phyloP scores from a whole-genome alignment of 2,113 vertebrate genomes.

The Cyanoderma ruficeps region DNA sequence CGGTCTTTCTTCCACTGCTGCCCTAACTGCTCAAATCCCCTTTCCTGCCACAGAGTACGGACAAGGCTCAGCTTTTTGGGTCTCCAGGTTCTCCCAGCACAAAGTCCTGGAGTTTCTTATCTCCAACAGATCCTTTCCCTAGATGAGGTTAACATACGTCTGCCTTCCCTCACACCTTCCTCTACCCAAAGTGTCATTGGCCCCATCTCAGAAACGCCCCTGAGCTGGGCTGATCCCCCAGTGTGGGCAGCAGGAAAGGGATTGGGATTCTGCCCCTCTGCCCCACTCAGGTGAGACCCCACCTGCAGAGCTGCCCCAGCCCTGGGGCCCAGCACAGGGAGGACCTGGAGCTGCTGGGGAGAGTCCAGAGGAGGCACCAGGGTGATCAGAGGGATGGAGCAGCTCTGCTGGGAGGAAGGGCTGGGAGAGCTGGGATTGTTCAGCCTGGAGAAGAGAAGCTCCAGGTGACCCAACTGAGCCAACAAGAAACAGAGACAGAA shows the following conservation, averaged over 20 bases:
- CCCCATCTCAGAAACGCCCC: accelerated
- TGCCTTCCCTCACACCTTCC: neutral
- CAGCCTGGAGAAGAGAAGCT: neutral
- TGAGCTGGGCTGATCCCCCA: neutral
- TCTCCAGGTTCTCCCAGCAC: neutral
- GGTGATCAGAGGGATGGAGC: neutral
- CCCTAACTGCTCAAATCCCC: accelerated
- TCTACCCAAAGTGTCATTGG: neutral
- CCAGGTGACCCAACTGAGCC: neutral
- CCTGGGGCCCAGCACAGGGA: neutral
- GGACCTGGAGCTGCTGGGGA: neutral
- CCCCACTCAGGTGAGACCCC: neutral
- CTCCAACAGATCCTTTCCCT: neutral
- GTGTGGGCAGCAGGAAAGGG: neutral
- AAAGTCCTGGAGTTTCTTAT: accelerated
- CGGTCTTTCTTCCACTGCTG: neutral
- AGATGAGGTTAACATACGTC: neutral
- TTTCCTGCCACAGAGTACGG: neutral
- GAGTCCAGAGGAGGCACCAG: neutral
- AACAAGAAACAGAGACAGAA: accelerated
- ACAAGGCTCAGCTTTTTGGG: neutral
- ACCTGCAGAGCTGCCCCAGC: neutral
- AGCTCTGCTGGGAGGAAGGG: neutral
- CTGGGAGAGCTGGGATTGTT: neutral
- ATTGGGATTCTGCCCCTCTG: neutral